Percentiles rank a stretch among this genome's conserved stretches.
phyloP scores from a whole-genome alignment of 2,888 invertebrate genomes.

The Argynnis bischoffii region DNA sequence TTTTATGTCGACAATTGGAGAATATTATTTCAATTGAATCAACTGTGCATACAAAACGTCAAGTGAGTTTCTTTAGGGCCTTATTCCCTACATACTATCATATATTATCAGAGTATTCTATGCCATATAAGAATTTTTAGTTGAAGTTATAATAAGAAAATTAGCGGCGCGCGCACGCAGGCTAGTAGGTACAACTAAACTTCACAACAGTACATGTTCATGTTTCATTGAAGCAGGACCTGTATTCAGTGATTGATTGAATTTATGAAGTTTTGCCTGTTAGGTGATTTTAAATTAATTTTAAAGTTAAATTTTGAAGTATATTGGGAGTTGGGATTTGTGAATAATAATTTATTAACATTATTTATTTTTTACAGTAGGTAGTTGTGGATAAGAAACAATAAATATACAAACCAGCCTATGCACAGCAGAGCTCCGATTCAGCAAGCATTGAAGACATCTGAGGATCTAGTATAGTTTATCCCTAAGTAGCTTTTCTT shows the following conservation, averaged over 20 bases:
- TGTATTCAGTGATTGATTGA: not conserved
- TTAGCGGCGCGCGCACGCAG: conserved; percentile 23
- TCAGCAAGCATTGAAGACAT: conserved; percentile 95
- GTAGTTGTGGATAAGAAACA: conserved; percentile 61
- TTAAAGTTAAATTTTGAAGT: conserved; percentile 6
- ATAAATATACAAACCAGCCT: conserved; percentile 40
- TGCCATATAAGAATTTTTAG: conserved; percentile 1
- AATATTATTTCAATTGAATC: conserved; percentile 25
- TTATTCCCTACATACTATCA: conserved; percentile 6
- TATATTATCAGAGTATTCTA: conserved; percentile 6
- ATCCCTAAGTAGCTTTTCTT: conserved; percentile 73
- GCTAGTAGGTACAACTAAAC: conserved; percentile 8
- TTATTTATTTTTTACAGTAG: conserved; percentile 37
- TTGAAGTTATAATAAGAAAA: conserved; percentile 19
- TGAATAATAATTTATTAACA: not conserved
- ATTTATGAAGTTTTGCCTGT: not conserved
- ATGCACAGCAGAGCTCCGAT: conserved; percentile 83
- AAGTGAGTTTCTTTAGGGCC: conserved; percentile 16
- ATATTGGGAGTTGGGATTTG: not conserved
- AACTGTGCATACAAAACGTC: conserved; percentile 18
- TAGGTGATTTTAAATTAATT: not conserved
- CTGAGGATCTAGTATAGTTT: conserved; percentile 86
- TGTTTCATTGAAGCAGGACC: conserved; percentile 18
- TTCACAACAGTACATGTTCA: conserved; percentile 11
- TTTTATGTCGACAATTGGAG: conserved; percentile 21